These are phyloP conservation scores for Crossaster papposus DNA, from an alignment of 53 echinoderm and acorn worm species.

Conservation along the genomic window DNA sequence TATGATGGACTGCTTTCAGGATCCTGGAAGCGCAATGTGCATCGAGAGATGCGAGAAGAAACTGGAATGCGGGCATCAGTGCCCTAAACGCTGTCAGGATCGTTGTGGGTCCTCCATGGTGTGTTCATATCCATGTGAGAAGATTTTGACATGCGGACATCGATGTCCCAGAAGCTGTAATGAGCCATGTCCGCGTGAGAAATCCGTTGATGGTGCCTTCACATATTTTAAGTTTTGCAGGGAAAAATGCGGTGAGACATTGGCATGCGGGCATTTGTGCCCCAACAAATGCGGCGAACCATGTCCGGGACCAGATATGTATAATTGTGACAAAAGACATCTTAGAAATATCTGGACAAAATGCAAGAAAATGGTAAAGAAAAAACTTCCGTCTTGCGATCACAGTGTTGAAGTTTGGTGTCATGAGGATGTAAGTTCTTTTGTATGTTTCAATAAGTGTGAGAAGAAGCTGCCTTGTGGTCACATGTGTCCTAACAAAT, in stretches of 20 bases:
- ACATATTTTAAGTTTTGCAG: neutral
- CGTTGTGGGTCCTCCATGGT: conserved; percentile 33
- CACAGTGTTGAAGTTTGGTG: conserved; percentile 63
- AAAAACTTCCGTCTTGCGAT: conserved; percentile 57
- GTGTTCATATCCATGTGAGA: conserved; percentile 62
- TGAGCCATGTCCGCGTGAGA: conserved; percentile 51
- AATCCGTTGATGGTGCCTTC: neutral
- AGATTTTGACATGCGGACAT: conserved; percentile 68
- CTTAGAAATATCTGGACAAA: neutral
- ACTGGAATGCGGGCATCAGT: conserved; percentile 53
- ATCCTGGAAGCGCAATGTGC: conserved; percentile 13
- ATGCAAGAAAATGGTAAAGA: conserved; percentile 59
- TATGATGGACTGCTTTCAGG: conserved; percentile 23
- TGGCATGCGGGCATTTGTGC: conserved; percentile 73
- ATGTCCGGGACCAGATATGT: conserved; percentile 45
- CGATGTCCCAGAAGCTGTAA: conserved; percentile 52
- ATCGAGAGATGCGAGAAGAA: conserved; percentile 15
- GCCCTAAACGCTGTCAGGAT: conserved; percentile 36
- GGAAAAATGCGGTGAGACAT: conserved; percentile 36
- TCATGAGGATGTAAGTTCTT: conserved; percentile 20
- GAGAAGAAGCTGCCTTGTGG: conserved; percentile 67
- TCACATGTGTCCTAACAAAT: conserved; percentile 59
- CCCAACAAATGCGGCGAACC: conserved; percentile 40
- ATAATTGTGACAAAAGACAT: neutral
- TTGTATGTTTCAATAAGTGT: conserved; percentile 64